phyloP scores from a whole-genome alignment of 2,113 vertebrate species.

The Nesospiza acunhae region DNA sequence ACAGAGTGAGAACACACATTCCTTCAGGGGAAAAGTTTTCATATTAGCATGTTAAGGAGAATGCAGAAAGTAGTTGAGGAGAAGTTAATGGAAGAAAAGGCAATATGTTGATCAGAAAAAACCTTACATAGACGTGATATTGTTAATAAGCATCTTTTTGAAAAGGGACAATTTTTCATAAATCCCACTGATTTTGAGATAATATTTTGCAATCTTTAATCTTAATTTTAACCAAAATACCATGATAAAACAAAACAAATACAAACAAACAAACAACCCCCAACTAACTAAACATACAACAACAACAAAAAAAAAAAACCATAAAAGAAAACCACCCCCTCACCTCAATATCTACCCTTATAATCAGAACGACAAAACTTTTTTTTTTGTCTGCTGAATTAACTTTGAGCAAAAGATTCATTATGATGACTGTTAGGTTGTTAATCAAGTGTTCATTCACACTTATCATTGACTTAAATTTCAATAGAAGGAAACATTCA shows the following conservation, averaged over 20 bases:
- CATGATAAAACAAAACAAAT: not conserved
- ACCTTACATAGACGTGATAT: not conserved
- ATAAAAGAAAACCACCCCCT: too few relatives aligned
- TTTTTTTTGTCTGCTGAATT: not conserved
- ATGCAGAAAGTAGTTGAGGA: not conserved
- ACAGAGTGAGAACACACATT: not conserved
- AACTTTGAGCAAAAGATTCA: not conserved
- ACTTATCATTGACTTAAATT: not conserved
- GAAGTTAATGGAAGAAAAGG: not conserved
- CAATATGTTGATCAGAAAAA: not conserved
- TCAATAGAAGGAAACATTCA: not conserved
- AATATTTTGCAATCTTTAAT: not conserved
- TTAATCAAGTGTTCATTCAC: not conserved
- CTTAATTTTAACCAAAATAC: not conserved
- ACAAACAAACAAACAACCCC: not conserved
- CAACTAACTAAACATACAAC: not conserved
- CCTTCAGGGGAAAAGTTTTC: not conserved
- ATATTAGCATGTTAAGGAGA: not conserved
- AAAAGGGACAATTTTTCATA: not conserved
- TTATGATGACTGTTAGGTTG: not conserved
- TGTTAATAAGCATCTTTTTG: not conserved
- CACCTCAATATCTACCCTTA: rapidly evolving
- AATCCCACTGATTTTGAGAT: not conserved
- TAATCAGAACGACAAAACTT: not conserved
- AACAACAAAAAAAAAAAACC: not conserved